Evolutionary conservation across 2,113 vertebrate genomes (phyloP).

Genomic region (Xiphophorus hellerii): DNA sequence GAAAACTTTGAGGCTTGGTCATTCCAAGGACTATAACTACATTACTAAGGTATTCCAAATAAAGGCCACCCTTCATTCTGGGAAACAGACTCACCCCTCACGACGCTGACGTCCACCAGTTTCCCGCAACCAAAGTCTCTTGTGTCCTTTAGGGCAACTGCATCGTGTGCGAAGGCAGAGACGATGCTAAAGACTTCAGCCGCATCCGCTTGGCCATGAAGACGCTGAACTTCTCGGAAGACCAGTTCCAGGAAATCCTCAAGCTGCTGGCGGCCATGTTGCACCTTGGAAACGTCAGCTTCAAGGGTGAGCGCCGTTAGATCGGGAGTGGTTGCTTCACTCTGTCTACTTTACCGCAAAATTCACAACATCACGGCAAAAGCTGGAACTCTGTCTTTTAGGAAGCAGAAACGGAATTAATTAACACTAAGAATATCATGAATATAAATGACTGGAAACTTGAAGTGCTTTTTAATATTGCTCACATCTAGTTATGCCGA

Average conservation of each 20-base stretch:
- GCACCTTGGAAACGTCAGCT: slow-evolving; percentile 91
- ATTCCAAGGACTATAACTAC: slow-evolving; percentile 85
- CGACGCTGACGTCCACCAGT: neutral
- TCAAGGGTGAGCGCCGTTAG: slow-evolving; percentile 80
- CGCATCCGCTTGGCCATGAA: slow-evolving; percentile 87
- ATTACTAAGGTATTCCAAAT: slow-evolving; percentile 83
- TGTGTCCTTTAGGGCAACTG: slow-evolving; percentile 82
- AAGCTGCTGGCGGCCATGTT: slow-evolving; percentile 90
- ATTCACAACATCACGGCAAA: neutral
- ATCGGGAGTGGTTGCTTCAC: neutral
- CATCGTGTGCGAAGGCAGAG: slow-evolving; percentile 78
- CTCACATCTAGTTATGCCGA: no score
- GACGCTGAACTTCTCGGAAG: slow-evolving; percentile 88
- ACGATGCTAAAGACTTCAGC: slow-evolving; percentile 84
- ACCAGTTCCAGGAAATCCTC: slow-evolving; percentile 86
- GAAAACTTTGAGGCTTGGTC: slow-evolving; percentile 81
- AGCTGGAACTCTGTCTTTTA: neutral
- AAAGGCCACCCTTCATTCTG: neutral
- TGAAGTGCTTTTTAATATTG: no score
- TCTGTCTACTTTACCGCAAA: neutral
- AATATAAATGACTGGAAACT: neutral
- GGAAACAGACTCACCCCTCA: no score
- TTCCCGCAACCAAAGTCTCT: neutral
- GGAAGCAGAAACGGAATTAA: neutral
- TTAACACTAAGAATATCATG: neutral